Percentiles rank a stretch among this genome's conserved stretches.
phyloP scores from a whole-genome alignment of 2,797 vertebrate species.

The Bufotes viridis region DNA sequence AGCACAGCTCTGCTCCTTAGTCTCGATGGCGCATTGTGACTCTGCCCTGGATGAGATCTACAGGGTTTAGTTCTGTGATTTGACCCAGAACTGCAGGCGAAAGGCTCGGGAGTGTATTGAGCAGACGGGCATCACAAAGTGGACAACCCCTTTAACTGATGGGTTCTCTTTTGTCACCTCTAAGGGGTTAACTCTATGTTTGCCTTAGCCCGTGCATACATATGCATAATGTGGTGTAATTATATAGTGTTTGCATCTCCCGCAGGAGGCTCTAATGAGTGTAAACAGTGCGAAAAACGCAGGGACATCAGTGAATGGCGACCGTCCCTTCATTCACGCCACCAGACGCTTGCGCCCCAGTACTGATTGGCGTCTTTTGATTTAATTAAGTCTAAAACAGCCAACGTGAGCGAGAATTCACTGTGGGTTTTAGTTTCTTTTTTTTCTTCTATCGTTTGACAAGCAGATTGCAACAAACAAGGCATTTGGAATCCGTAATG shows the following conservation, averaged over 20 bases:
- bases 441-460: conserved; percentile 69
- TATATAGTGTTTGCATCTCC: neutral
- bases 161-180: neutral
- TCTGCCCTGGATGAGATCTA: too few species aligned
- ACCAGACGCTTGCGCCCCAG: conserved; percentile 11
- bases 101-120: too few species aligned
- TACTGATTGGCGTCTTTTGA: conserved; percentile 61
- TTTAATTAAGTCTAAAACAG: conserved; percentile 69
- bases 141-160: neutral
- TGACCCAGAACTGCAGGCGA: neutral
- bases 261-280: conserved; percentile 36
- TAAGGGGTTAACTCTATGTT: neutral
- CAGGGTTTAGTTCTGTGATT: neutral
- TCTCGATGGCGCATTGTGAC: too few species aligned
- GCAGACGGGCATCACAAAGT: neutral
- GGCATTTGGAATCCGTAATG: conserved; percentile 65
- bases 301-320: conserved; percentile 18
- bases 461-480: conserved; percentile 69
- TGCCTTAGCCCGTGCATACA: neutral
- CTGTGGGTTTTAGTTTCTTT: conserved; percentile 68
- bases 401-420: conserved; percentile 61
- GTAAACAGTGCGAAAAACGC: neutral
- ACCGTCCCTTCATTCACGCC: neutral
- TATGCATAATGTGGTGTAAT: conserved; percentile 16
- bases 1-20: too few species aligned